Base-by-base conservation (phyloP, 2,113 vertebrate species). In the Cavia porcellus region DNA sequence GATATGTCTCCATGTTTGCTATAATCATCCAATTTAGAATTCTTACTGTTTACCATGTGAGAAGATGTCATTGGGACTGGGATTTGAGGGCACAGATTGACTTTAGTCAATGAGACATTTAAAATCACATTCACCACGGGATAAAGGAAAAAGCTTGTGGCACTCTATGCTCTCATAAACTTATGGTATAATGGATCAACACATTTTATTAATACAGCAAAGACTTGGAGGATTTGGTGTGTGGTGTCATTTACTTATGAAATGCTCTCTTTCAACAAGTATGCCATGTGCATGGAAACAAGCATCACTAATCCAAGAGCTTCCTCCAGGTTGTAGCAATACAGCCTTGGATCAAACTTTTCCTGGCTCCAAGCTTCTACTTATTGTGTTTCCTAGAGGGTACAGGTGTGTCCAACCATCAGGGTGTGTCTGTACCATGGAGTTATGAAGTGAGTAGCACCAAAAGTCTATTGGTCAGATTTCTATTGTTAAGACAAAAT, bases 21-120 rank as follows among this genome's bases (percentile, higher is more conserved):
- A 75, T 35, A 28, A 35, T 72, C 74, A 80, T 74, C 83, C 83
- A 92, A n/a, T 85, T 95, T 85, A 72, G 96, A 96, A 92, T 32
- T 92, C 89, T 92, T 5, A 57, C 55, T 55, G 17, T 95, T 57
- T 83, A 38, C n/a, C 32, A 87, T 5, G 20, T 62, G 52, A 82
- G 83, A 85, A 90, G 52, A 64, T 32, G 1, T 3, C 66, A 95
- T 81, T 88, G 62, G 64, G 68, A 64, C 84, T 86, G 50, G 70
- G 68, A 64, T 90, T 90, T 62, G 38, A 88, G 61, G 7, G 28
- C 20, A 89, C 45, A 89, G 15, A 85, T 62, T 82, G n/a, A 86
- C 61, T 80, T 96, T 94, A 77, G 52, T 85, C 62, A 62, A 62
- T 59, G 66, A 68, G 66, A 68, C 66, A 68, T 68, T 68, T 68